A percentile compares a stretch with the other conserved stretches of the same genome.
phyloP scores from a whole-genome alignment of 2,888 invertebrate species.

The Drosophila nr. perissopoda region DNA sequence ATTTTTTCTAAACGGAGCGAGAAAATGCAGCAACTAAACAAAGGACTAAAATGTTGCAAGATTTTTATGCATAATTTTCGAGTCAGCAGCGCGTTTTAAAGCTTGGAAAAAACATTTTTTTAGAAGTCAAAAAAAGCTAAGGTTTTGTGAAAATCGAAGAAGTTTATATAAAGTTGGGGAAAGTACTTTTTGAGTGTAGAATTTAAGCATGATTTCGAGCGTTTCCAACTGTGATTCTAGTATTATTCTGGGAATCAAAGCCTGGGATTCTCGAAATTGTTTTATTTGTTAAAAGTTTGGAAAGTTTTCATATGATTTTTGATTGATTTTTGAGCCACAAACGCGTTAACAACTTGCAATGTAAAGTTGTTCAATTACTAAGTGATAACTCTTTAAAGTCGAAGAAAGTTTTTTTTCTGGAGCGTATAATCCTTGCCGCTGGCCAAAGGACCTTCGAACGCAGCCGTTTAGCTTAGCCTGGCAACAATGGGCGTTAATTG shows the following conservation, averaged over 20 bases:
- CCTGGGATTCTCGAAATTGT: neutral
- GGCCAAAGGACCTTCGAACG: neutral
- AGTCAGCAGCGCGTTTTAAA: neutral
- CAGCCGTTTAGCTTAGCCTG: neutral
- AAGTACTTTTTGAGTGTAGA: neutral
- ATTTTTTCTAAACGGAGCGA: constrained; percentile 14
- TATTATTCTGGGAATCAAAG: neutral
- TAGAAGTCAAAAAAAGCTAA: neutral
- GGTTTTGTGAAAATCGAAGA: neutral
- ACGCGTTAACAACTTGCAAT: neutral
- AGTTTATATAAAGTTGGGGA: neutral
- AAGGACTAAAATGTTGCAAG: neutral
- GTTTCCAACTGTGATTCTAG: neutral
- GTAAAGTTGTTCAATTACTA: neutral
- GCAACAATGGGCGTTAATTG: constrained; percentile 38
- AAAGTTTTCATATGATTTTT: too few relatives aligned
- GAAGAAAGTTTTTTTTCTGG: neutral
- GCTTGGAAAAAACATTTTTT: neutral
- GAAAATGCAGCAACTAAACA: constrained; percentile 19
- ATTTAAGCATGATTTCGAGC: neutral
- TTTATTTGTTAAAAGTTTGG: neutral
- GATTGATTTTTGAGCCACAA: neutral
- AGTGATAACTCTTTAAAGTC: neutral
- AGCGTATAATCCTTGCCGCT: neutral
- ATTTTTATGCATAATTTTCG: too few relatives aligned